Evolutionary conservation across 2,888 invertebrate species (phyloP), one percentile per base, ranked within the genome.

Genomic region (Brachypterus glaber): DNA sequence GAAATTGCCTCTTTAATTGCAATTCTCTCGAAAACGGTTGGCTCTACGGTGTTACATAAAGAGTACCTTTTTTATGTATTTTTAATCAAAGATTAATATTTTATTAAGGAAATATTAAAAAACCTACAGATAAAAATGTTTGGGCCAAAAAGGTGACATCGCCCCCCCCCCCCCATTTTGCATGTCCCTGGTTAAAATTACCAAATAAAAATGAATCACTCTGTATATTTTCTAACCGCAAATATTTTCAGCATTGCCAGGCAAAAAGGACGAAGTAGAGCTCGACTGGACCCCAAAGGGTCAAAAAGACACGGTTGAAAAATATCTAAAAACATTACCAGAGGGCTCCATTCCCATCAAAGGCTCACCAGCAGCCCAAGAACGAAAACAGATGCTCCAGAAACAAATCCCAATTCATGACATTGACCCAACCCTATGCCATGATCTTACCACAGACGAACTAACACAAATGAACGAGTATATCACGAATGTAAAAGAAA

Each of bases 391-490:
- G 39, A 79, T 87, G 52, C 70, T 91, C 3, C 82, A 88, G 53
- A 83, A 83, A 43, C 90, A 91, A 66, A 73, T 90, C 39, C 89
- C 89, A 8, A 74, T 83, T 2, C 88, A 89, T 56, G 89, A 89
- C 58, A 76, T 88, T 31, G 84, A 86, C 59, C 68, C 74, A 14
- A 65, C 66, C 27, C 58, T 68, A n/a, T 76, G 76, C 48, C 73
- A 75, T 49, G 67, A 70, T 35, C 62, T 76, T 4, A 69, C 70
- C 9, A 62, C 62, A 17, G 57, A 58, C 3, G 67, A 67, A 49
- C 45, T 62, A 29, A 53, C 57, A 14, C 53, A 62, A 49, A 63
- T 67, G 63, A 58, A 63, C 33, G 65, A 66, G 38, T 67, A 67
- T 43, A 56, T 66, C 12, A 55, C 56, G n/a, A 63, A 66, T 39